Evolutionary conservation across 2,888 invertebrate species (phyloP).

Genomic region (Artemia sinica): DNA sequence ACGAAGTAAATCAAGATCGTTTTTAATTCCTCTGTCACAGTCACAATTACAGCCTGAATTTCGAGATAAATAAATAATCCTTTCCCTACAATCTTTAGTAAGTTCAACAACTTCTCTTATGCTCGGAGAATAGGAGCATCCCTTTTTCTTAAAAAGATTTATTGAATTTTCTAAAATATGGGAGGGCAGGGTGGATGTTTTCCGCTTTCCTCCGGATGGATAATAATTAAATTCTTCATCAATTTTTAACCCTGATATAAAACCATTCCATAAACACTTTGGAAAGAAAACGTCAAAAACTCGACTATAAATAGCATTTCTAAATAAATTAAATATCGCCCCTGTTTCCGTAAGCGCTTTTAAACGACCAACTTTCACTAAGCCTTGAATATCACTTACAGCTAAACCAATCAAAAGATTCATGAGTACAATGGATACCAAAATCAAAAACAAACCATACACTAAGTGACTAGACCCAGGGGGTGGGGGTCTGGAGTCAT

Average conservation of each 20-base stretch:
- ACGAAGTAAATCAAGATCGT: too few species aligned
- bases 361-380: constrained; percentile 41
- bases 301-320: constrained; percentile 37
- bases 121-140: too few species aligned
- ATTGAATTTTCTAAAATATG: too few species aligned
- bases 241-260: constrained; percentile 1
- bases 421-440: constrained; percentile 42
- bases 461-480: constrained; percentile 31
- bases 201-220: background rate
- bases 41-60: too few species aligned
- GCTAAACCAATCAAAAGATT: constrained; percentile 43
- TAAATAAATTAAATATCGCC: constrained; percentile 38
- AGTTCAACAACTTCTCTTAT: too few species aligned
- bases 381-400: constrained; percentile 41
- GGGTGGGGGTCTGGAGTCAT: background rate
- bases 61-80: too few species aligned
- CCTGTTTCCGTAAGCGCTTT: constrained; percentile 39
- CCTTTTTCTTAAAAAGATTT: too few species aligned
- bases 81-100: too few species aligned
- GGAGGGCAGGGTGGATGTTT: too few species aligned
- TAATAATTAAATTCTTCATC: background rate
- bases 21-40: too few species aligned
- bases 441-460: constrained; percentile 38
- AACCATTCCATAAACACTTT: background rate
- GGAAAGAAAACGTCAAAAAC: constrained; percentile 9